Evolutionary conservation across 2,888 invertebrate genomes (phyloP), one percentile per base, ranked within the genome.

Genomic region (Pollenia amentaria): DNA sequence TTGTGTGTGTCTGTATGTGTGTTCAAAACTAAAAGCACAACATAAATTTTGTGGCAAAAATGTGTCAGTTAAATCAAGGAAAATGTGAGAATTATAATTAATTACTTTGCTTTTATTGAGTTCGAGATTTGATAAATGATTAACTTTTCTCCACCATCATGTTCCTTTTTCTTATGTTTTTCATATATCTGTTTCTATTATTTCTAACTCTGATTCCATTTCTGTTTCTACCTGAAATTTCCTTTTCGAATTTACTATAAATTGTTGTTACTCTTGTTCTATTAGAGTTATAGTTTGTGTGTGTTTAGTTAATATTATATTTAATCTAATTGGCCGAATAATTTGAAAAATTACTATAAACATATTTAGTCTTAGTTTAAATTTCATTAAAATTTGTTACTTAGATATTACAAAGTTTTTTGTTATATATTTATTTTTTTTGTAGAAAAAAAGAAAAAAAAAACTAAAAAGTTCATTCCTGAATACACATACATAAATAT

Each of bases 41-140:
- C 65, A 51, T 44, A 83, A 55, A 51, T 57, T 29, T 51, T 73
- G 79, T 60, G 69, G 85, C 88, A 88, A 89, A 80, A 88, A 89
- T 89, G 89, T 88, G 84, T 88, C 88, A 83, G 75, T 84, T 85
- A 65, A 88, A 85, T 82, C 84, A 79, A 85, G 85, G 84, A 81
- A 87, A 85, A 89, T 86, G 89, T 89, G 89, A 89, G 89, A 88
- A 85, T 85, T 84, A 80, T 85, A 86, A 81, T 85, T 85, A 87
- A 87, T 87, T 88, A 87, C 55, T 29, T 85, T 29, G 29, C 29
- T 77, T 78, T 83, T 53, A 81, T 69, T 87, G 62, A 76, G 81
- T 87, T 86, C 40, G 48, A 80, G 72, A 77, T 83, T 85, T 79
- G 55, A 75, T 73, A 48, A 69, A 83, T 82, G 46, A 55, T 75